Base-by-base conservation (phyloP, 2,888 invertebrate species). In the Nymphalis c-album region DNA sequence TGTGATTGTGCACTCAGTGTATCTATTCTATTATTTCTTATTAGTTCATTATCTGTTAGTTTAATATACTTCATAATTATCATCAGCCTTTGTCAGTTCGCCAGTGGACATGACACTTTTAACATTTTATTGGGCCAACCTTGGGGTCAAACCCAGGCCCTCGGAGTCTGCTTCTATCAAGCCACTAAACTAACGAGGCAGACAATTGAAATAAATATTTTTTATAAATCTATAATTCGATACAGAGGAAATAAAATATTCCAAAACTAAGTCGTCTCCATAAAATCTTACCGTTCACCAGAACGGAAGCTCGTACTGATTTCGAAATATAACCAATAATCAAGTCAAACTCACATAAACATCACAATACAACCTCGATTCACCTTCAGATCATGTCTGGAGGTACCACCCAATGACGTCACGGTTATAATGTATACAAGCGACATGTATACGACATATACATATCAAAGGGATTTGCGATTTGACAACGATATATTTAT, bases 231-330 rank as follows among this genome's bases (percentile, higher is more conserved):
- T 13, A 18, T 5, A 48, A 48, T 18, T 48, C 1, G 17, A 26
- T 26, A 53, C 5, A 53, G 8, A 53, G 13, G 20, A 8, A 53
- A 17, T 53, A 20, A 51, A 51, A 20, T 17, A 26, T 1, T 22
- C 10, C 1, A 48, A 31, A 8, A 31, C 16, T 7, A 69, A 71
- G 58, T 63, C 16, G 0, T 35, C 61, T 82, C 81, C 77, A 76
- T 61, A 75, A 64, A 74, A 66, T 45, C 7, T 7, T 63, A 77
- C 7, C 78, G 7, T 18, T 22, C 40, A 64, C 68, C 70, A 50
- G 73, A 82, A 82, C 83, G 83, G 84, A 84, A 85, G 84, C 82
- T 74, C 64, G 71, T 71, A 72, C 77, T 79, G 81, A 80, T 80
- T 81, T 80, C 75, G 78, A 76, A 77, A 74, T 76, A 77, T 78